phyloP scores from a whole-genome alignment of 2,113 vertebrate genomes.

The Peromyscus californicus region DNA sequence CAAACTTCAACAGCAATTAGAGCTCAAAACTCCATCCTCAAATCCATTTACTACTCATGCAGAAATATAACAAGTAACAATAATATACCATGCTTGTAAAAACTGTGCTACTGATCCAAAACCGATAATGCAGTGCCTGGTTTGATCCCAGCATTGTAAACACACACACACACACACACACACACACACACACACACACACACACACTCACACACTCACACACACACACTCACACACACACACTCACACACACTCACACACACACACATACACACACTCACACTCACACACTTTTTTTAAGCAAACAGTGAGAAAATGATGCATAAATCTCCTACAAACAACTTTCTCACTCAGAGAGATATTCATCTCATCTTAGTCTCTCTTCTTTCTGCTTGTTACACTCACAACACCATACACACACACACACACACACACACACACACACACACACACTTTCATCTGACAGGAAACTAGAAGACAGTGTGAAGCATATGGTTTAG shows the following conservation, averaged over 20 bases:
- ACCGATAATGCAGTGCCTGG: neutral
- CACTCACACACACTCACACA: neutral
- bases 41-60: neutral
- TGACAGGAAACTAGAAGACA: slow-evolving; percentile 38
- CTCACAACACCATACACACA: neutral
- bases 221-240: neutral
- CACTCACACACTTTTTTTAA: neutral
- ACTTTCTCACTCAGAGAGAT: neutral
- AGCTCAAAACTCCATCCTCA: neutral
- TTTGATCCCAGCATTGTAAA: neutral
- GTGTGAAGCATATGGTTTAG: neutral
- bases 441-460: neutral
- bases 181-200: neutral
- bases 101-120: neutral
- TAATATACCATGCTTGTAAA: neutral
- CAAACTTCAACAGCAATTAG: neutral
- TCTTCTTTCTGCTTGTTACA: neutral
- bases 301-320: slow-evolving; percentile 31
- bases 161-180: neutral
- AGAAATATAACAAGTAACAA: neutral
- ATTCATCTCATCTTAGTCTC: neutral
- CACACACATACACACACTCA: neutral
- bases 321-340: slow-evolving; percentile 20
- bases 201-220: neutral
- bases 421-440: neutral